These are phyloP conservation scores for Morbakka virulenta DNA, from an alignment of 30 jellyfish, hydroid and myxozoan species.

Conservation along the genomic window DNA sequence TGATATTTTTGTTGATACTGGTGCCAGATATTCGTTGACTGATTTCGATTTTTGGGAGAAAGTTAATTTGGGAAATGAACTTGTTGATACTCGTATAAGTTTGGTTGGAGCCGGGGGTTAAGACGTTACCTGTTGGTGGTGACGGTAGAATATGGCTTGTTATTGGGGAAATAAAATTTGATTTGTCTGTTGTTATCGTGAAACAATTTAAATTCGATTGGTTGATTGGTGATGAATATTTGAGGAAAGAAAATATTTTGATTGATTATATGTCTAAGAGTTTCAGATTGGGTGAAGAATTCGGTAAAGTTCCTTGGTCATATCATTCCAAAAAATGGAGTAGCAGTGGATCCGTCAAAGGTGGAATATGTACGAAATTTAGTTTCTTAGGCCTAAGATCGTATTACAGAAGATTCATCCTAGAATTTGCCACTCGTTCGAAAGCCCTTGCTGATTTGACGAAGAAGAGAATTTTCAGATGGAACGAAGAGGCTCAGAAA, in stretches of 20 bases:
- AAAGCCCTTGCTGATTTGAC: not conserved
- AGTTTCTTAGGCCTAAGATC: constrained; percentile 37
- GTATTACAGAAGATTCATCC: constrained; percentile 40
- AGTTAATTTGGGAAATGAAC: no score
- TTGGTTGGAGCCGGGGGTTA: constrained; percentile 15
- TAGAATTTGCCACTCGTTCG: constrained; percentile 6
- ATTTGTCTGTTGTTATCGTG: no score
- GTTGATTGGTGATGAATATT: constrained; percentile 44
- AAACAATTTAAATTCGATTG: constrained; percentile 27
- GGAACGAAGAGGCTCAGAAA: constrained; percentile 17
- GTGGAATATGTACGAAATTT: constrained; percentile 9
- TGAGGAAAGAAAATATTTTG: constrained; percentile 17
- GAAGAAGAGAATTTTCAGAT: not conserved
- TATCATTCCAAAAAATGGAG: no score
- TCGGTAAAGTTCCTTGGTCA: no score
- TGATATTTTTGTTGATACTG: no score
- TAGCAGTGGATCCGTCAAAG: no score
- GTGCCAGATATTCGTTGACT: constrained; percentile 17
- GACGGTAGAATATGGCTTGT: not conserved
- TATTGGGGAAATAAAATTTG: not conserved
- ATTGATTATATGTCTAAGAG: constrained; percentile 34
- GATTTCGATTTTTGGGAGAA: no score
- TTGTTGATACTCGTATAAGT: no score
- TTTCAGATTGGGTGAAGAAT: no score
- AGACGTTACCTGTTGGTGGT: constrained; percentile 7